Evolutionary conservation across 2,888 invertebrate species (phyloP).

Genomic region (Habroteleia sp.): DNA sequence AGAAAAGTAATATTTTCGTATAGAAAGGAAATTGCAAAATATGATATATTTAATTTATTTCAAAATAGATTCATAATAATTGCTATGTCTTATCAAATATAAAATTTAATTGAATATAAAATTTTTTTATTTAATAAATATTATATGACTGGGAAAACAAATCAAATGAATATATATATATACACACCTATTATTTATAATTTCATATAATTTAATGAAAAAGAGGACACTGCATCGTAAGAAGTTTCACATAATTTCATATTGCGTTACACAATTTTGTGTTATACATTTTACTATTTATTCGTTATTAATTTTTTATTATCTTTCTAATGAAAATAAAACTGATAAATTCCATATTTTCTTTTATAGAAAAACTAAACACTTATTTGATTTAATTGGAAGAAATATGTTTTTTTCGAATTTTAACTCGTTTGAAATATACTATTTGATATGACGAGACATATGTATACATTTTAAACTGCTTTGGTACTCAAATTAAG

Average conservation of each 20-base stretch:
- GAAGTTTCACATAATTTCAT: slow-evolving; percentile 37
- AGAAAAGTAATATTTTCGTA: neutral
- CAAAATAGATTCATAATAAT: too few species aligned
- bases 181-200: slow-evolving; percentile 5
- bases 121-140: neutral
- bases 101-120: too few species aligned
- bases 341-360: slow-evolving; percentile 8
- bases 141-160: slow-evolving; percentile 10
- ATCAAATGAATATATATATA: too few species aligned
- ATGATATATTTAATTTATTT: neutral
- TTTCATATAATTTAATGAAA: slow-evolving; percentile 25
- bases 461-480: too few species aligned
- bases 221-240: slow-evolving; percentile 18
- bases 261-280: slow-evolving; percentile 35
- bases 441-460: too few species aligned
- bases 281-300: slow-evolving; percentile 33
- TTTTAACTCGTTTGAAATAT: too few species aligned
- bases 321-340: slow-evolving; percentile 28
- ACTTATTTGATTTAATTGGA: slow-evolving; percentile 9
- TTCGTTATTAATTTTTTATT: slow-evolving; percentile 27
- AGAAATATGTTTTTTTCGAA: too few species aligned
- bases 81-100: too few species aligned
- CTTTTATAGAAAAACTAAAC: too few species aligned
- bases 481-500: too few species aligned
- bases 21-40: too few species aligned